These are phyloP conservation scores for Capra hircus DNA, from an alignment of 2,113 vertebrate species.

Conservation along the genomic window DNA sequence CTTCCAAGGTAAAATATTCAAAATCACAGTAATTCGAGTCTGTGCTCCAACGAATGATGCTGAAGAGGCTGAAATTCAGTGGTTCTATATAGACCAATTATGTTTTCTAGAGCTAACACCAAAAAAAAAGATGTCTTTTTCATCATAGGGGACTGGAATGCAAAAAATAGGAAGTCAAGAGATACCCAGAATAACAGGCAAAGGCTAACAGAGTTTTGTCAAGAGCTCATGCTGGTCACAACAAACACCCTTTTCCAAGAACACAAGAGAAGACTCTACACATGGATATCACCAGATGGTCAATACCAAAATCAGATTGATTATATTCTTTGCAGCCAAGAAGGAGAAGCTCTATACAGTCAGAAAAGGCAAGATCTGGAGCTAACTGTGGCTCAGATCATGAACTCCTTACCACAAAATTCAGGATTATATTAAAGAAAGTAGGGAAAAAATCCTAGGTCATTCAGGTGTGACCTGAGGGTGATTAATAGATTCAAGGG, in stretches of 20 bases:
- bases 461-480: not conserved
- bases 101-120: not conserved
- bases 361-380: not conserved
- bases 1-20: not conserved
- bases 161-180: not conserved
- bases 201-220: not conserved
- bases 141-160: not conserved
- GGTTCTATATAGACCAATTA: not conserved
- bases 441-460: not conserved
- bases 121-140: not conserved
- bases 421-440: not conserved
- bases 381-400: not conserved
- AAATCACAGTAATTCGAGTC: not conserved
- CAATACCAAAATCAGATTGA: not conserved
- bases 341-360: not conserved
- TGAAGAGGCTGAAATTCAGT: not conserved
- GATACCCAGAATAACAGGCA: not conserved
- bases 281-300: not conserved
- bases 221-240: not conserved
- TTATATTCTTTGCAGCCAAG: not conserved
- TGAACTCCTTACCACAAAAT: not conserved
- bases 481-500: not conserved
- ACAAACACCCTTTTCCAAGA: not conserved
- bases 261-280: not conserved
- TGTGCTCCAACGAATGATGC: not conserved